Conservation (phyloP, 2,113 vertebrate species). For the Cololabis saira region DNA sequence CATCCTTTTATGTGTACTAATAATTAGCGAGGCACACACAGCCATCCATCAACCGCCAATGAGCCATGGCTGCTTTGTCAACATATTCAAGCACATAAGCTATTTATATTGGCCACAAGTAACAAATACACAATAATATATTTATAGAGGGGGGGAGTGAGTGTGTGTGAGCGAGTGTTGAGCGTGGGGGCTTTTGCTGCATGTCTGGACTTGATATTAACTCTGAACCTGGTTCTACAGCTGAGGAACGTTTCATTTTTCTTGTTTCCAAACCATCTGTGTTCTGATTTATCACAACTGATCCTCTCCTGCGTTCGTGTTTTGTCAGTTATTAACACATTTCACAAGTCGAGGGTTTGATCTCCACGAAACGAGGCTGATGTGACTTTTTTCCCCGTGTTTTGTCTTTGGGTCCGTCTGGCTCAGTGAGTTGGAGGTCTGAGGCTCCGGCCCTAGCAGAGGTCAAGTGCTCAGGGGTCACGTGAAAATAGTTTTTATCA, state of each 20-base stretch:
- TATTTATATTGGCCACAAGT: slow-evolving; percentile 76
- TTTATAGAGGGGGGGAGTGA: slow-evolving; percentile 26
- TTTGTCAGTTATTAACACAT: neutral
- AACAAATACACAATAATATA: slow-evolving; percentile 64
- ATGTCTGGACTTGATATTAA: slow-evolving; percentile 14
- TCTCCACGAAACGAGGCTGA: neutral
- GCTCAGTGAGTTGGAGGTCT: slow-evolving; percentile 31
- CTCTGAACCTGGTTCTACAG: slow-evolving; percentile 24
- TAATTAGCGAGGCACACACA: slow-evolving; percentile 80
- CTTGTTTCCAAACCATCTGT: neutral
- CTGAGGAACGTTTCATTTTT: slow-evolving; percentile 5
- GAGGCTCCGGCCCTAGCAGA: slow-evolving; percentile 34
- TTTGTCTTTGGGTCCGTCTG: too few species aligned
- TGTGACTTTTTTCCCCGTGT: neutral
- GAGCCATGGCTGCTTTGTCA: slow-evolving; percentile 77
- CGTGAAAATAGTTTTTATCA: slow-evolving; percentile 76
- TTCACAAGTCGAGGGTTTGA: slow-evolving; percentile 6
- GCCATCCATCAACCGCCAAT: slow-evolving; percentile 81
- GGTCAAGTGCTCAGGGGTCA: slow-evolving; percentile 75
- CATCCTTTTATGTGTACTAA: slow-evolving; percentile 84
- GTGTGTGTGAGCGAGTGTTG: slow-evolving; percentile 17
- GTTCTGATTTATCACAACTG: neutral
- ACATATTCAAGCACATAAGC: slow-evolving; percentile 74
- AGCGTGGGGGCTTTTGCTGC: slow-evolving; percentile 2
- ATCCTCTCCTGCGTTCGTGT: neutral